These are phyloP conservation scores for Helostoma temminkii DNA, from an alignment of 2,797 vertebrate species.

Conservation along the genomic window DNA sequence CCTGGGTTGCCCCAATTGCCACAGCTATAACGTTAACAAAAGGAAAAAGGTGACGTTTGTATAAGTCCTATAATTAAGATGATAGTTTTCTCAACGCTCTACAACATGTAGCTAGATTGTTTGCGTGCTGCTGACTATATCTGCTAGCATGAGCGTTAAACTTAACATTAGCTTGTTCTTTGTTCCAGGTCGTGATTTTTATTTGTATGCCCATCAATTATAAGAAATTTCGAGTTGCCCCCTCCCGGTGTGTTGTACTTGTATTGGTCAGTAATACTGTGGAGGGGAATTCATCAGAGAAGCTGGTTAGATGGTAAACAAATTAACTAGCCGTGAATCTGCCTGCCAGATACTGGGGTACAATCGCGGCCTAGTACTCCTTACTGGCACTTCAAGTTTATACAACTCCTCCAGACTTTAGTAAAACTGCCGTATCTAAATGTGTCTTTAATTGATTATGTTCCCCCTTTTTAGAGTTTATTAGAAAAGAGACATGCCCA, in stretches of 20 bases:
- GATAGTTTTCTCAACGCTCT: background rate
- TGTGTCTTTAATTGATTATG: fast-evolving
- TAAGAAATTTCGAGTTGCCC: background rate
- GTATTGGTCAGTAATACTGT: background rate
- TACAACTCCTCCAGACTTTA: background rate
- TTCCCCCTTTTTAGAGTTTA: background rate
- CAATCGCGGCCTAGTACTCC: constrained; percentile 52
- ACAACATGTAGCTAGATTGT: background rate
- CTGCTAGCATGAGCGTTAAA: constrained; percentile 41
- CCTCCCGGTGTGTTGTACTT: fast-evolving
- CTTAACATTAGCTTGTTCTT: constrained; percentile 59
- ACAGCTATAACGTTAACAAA: background rate
- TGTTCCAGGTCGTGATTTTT: constrained; percentile 54
- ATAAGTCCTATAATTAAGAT: background rate
- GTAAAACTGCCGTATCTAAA: background rate
- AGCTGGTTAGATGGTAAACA: background rate
- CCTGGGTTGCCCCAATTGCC: background rate
- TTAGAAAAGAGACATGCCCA: background rate
- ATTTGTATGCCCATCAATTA: background rate
- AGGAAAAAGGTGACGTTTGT: fast-evolving
- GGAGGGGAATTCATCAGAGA: background rate
- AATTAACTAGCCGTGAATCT: background rate
- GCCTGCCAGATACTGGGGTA: background rate
- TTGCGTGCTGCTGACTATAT: background rate
- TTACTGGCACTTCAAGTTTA: constrained; percentile 9